These are phyloP conservation scores for Carassius auratus DNA, from an alignment of 2,113 vertebrate species.

Conservation along the genomic window DNA sequence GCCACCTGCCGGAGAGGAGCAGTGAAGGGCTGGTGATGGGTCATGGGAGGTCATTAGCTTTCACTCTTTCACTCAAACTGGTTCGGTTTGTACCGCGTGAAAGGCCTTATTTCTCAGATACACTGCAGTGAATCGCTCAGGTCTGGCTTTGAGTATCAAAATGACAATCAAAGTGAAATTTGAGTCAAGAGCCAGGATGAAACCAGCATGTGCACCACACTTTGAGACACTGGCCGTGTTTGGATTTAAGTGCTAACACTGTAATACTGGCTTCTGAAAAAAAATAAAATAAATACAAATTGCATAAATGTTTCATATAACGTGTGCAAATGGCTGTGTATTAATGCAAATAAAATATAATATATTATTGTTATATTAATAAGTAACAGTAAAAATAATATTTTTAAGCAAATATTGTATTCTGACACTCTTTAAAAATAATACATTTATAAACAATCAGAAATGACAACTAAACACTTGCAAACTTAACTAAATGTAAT, in stretches of 20 bases:
- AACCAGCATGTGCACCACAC: background rate
- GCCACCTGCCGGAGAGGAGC: slow-evolving; percentile 1
- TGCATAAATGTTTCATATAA: too few species aligned
- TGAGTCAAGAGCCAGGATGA: background rate
- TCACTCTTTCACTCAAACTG: background rate
- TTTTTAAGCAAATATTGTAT: too few species aligned
- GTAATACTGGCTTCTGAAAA: too few species aligned
- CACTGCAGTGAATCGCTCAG: background rate
- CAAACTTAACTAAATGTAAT: too few species aligned
- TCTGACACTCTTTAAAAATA: too few species aligned
- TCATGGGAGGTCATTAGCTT: background rate
- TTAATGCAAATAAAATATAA: too few species aligned
- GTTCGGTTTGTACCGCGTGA: background rate
- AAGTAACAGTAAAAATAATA: too few species aligned
- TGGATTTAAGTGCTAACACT: background rate
- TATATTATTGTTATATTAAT: too few species aligned
- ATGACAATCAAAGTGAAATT: slow-evolving; percentile 37
- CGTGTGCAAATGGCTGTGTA: too few species aligned
- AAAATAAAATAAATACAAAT: too few species aligned
- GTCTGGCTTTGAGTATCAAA: background rate
- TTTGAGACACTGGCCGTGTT: background rate
- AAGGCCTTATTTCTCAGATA: background rate
- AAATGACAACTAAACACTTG: too few species aligned
- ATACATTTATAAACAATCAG: too few species aligned
- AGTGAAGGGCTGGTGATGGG: background rate